Percentiles rank a stretch among this genome's conserved stretches.
These are phyloP conservation scores for Dreissena rostriformis DNA, from an alignment of 1,140 invertebrate species.

Conservation along the genomic window DNA sequence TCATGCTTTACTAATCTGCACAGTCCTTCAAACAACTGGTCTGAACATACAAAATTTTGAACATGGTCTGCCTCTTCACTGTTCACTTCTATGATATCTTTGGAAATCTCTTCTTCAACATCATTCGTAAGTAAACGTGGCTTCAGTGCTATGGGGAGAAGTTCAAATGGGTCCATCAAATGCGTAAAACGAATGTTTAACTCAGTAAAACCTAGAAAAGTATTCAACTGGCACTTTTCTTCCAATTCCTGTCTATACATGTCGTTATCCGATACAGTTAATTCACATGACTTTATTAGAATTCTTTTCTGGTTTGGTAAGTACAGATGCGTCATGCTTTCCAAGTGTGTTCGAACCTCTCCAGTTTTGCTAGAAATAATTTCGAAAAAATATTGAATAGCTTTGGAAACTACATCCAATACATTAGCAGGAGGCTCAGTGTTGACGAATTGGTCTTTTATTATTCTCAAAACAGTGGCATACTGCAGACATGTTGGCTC, in stretches of 20 bases:
- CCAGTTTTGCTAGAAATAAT: too few species aligned
- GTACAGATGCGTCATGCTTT: neutral
- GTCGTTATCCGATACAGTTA: constrained; percentile 22
- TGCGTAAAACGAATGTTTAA: neutral
- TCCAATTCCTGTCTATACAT: neutral
- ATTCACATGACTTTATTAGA: neutral
- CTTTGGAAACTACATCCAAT: neutral
- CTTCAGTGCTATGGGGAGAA: constrained; percentile 2
- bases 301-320: constrained; percentile 1
- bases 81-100: neutral
- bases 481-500: neutral
- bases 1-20: constrained; percentile 14
- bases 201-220: neutral
- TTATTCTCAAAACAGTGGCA: neutral
- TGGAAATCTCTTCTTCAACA: neutral
- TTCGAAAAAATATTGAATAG: constrained; percentile 2
- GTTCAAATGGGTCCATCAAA: neutral
- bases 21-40: neutral
- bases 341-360: too few species aligned
- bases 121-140: neutral
- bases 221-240: neutral
- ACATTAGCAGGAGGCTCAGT: neutral
- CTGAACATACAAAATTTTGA: neutral
- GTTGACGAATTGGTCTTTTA: constrained; percentile 24
- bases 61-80: constrained; percentile 1